Evolutionary conservation across 2,888 invertebrate genomes (phyloP).

Genomic region (Sphaerophoria taeniata): DNA sequence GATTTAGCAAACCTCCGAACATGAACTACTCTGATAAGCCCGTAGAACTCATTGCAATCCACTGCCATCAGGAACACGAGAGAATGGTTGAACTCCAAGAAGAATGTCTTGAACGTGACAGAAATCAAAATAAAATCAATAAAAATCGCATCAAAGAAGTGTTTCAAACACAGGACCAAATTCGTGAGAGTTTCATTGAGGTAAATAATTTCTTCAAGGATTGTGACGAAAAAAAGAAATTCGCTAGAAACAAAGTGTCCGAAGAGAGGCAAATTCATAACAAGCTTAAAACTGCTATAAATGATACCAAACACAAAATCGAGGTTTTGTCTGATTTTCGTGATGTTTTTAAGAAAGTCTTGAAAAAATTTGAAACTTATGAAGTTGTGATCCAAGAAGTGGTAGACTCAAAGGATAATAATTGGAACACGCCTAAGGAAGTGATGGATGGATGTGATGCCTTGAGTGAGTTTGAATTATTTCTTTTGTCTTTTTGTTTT

Average conservation of each 20-base stretch:
- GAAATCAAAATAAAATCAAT: slow-evolving; percentile 77
- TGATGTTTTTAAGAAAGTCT: slow-evolving; percentile 77
- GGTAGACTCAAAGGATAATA: slow-evolving; percentile 78
- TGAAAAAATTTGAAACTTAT: slow-evolving; percentile 80
- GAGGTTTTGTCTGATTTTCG: slow-evolving; percentile 78
- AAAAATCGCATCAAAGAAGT: slow-evolving; percentile 78
- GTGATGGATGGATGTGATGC: slow-evolving; percentile 82
- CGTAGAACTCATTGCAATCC: slow-evolving; percentile 77
- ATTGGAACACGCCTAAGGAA: slow-evolving; percentile 80
- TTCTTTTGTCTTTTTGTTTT: neutral
- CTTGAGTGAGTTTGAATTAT: slow-evolving; percentile 77
- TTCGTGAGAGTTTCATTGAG: slow-evolving; percentile 80
- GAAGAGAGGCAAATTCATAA: slow-evolving; percentile 78
- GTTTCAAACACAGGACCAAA: slow-evolving; percentile 77
- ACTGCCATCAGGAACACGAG: slow-evolving; percentile 77
- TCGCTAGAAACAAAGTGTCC: slow-evolving; percentile 78
- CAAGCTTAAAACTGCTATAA: slow-evolving; percentile 77
- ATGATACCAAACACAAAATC: slow-evolving; percentile 76
- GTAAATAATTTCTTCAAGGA: slow-evolving; percentile 82
- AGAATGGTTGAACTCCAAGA: slow-evolving; percentile 79
- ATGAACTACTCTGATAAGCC: slow-evolving; percentile 79
- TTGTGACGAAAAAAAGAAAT: slow-evolving; percentile 80
- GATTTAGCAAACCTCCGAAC: slow-evolving; percentile 80
- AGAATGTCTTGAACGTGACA: slow-evolving; percentile 76
- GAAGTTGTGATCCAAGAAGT: slow-evolving; percentile 80